Percentiles rank a stretch among this genome's conserved stretches.
Conservation (phyloP, 1,140 invertebrate genomes). For the Pseudomyrmex cubaensis region DNA sequence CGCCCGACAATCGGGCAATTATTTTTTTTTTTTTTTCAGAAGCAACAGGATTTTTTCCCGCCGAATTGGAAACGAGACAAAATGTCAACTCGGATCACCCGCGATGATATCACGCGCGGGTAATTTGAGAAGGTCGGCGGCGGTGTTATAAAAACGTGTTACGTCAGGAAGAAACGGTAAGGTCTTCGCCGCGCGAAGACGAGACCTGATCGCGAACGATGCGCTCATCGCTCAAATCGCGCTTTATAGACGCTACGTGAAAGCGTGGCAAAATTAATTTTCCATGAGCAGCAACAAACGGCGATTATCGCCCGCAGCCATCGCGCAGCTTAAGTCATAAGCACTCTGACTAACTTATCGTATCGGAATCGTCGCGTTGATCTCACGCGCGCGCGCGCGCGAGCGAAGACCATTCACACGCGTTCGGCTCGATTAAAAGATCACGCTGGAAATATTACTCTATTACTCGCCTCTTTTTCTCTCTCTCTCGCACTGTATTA, state of each 20-base stretch:
- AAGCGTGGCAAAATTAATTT: conserved; percentile 63
- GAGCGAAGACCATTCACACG: not conserved
- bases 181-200: conserved; percentile 14
- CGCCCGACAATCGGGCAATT: no score
- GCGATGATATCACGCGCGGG: conserved; percentile 30
- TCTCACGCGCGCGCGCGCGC: not conserved
- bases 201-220: not conserved
- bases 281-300: conserved; percentile 41
- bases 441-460: conserved; percentile 21
- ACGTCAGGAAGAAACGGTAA: conserved; percentile 46
- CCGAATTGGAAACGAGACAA: conserved; percentile 5
- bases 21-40: no score
- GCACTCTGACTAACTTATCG: not conserved
- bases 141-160: conserved; percentile 37
- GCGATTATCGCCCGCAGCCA: conserved; percentile 22
- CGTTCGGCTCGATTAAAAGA: conserved; percentile 17
- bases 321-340: conserved; percentile 16
- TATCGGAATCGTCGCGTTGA: not conserved
- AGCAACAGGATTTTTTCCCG: not conserved
- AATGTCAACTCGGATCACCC: conserved; percentile 39
- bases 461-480: no score
- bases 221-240: conserved; percentile 36
- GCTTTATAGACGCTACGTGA: not conserved
- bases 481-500: not conserved
- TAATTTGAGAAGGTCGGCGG: conserved; percentile 19